Percentiles rank a stretch among this genome's conserved stretches.
Conservation (phyloP, 2,888 invertebrate species). For the Chromoteleia sp. region DNA sequence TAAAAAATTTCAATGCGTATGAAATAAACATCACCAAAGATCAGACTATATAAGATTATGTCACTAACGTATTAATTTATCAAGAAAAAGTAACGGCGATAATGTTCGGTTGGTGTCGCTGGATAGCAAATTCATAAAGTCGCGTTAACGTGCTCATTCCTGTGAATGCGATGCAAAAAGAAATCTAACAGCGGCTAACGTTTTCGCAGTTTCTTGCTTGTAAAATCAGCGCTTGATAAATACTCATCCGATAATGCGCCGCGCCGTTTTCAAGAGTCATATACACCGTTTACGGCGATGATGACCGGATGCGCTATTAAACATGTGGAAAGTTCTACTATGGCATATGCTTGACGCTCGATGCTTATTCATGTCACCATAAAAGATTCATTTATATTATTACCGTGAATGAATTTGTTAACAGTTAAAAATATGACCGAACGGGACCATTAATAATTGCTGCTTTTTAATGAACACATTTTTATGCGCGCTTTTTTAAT, state of each 20-base stretch:
- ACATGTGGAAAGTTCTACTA: slow-evolving; percentile 63
- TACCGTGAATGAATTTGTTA: slow-evolving; percentile 56
- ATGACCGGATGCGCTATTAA: slow-evolving; percentile 68
- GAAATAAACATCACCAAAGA: no score
- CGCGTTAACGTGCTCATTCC: slow-evolving; percentile 26
- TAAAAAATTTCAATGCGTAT: no score
- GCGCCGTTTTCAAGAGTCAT: slow-evolving; percentile 53
- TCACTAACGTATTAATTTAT: slow-evolving; percentile 31
- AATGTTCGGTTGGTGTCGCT: slow-evolving; percentile 29
- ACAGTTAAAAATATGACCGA: slow-evolving; percentile 39
- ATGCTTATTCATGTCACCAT: slow-evolving; percentile 64
- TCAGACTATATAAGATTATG: slow-evolving; percentile 40
- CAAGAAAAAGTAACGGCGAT: slow-evolving; percentile 33
- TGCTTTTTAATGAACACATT: slow-evolving; percentile 4
- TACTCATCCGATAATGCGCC: slow-evolving; percentile 45
- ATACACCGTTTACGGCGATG: slow-evolving; percentile 57
- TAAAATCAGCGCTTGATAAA: slow-evolving; percentile 61
- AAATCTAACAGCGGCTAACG: slow-evolving; percentile 37
- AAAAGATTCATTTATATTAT: slow-evolving; percentile 63
- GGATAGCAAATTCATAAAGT: slow-evolving; percentile 37
- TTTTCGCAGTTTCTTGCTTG: slow-evolving; percentile 35
- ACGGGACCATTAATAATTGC: slow-evolving; percentile 24
- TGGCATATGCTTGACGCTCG: slow-evolving; percentile 60
- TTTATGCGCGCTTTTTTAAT: background rate
- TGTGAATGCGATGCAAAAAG: slow-evolving; percentile 4